Percentiles rank a stretch among this genome's conserved stretches.
Conservation (phyloP, 1,140 invertebrate species). For the Heterodera schachtii region DNA sequence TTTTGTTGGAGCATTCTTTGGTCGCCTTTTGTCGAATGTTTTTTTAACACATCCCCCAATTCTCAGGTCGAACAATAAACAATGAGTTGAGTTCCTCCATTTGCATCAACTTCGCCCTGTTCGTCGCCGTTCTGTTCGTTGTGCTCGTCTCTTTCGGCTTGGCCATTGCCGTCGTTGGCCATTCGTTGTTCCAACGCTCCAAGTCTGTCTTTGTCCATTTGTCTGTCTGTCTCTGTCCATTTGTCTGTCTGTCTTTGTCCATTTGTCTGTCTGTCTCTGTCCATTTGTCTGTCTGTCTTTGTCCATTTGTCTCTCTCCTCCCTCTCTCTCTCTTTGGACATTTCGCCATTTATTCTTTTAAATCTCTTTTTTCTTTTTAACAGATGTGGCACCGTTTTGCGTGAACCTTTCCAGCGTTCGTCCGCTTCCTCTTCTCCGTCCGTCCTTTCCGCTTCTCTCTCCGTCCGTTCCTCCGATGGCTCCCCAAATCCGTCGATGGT, state of each 20-base stretch:
- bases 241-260: not conserved
- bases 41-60: not conserved
- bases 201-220: conserved; percentile 31
- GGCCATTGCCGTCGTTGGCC: conserved; percentile 32
- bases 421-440: no score
- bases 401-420: no score
- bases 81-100: conserved; percentile 15
- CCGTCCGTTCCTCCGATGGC: no score
- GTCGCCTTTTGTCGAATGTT: not conserved
- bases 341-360: no score
- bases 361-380: no score
- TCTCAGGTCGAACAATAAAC: not conserved
- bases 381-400: no score
- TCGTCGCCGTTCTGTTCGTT: conserved; percentile 35
- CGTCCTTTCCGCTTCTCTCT: no score
- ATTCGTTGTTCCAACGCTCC: conserved; percentile 30
- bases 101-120: conserved; percentile 48
- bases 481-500: no score
- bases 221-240: not conserved
- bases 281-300: no score
- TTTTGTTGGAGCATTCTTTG: not conserved
- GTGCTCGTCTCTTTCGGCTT: conserved; percentile 37
- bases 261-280: not conserved
- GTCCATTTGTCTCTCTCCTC: no score
- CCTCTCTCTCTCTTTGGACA: no score